Percentiles rank a stretch among this genome's conserved stretches.
Conservation (phyloP, 1,140 invertebrate genomes). For the Drosophila sulfurigaster region DNA sequence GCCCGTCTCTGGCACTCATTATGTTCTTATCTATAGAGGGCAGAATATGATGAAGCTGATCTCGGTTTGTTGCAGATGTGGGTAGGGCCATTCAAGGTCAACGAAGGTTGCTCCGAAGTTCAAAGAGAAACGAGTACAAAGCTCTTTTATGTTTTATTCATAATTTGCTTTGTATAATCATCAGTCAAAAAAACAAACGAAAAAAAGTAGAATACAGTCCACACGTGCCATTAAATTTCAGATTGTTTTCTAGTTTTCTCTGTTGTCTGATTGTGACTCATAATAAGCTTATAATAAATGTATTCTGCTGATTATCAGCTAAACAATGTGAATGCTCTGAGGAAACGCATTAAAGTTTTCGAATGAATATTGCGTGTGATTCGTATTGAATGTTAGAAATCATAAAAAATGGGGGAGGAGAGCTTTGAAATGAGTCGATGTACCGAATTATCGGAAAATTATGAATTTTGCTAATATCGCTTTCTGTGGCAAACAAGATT, state of each 20-base stretch:
- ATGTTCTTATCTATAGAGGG: constrained; percentile 17
- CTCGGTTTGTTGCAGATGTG: neutral
- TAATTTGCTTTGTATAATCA: neutral
- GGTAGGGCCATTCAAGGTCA: constrained; percentile 26
- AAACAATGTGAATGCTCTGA: constrained; percentile 3
- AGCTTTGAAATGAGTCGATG: too few species aligned
- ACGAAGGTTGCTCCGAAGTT: constrained; percentile 9
- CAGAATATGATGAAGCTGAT: neutral
- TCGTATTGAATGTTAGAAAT: neutral
- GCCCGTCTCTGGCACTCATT: neutral
- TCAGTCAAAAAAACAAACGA: neutral
- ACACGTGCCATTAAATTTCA: constrained; percentile 8
- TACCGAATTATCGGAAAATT: too few species aligned
- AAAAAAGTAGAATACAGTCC: neutral
- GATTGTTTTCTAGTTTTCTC: constrained; percentile 9
- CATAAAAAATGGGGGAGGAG: neutral
- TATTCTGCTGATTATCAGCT: neutral
- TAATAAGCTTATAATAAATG: constrained; percentile 1
- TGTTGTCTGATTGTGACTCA: neutral
- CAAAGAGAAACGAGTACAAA: neutral
- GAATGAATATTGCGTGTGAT: neutral
- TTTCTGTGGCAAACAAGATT: too few species aligned
- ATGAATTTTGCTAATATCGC: too few species aligned
- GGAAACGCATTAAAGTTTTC: neutral
- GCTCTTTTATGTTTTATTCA: constrained; percentile 6